These are phyloP conservation scores for Microcebus murinus DNA, from an alignment of 2,113 vertebrate genomes.

Conservation along the genomic window DNA sequence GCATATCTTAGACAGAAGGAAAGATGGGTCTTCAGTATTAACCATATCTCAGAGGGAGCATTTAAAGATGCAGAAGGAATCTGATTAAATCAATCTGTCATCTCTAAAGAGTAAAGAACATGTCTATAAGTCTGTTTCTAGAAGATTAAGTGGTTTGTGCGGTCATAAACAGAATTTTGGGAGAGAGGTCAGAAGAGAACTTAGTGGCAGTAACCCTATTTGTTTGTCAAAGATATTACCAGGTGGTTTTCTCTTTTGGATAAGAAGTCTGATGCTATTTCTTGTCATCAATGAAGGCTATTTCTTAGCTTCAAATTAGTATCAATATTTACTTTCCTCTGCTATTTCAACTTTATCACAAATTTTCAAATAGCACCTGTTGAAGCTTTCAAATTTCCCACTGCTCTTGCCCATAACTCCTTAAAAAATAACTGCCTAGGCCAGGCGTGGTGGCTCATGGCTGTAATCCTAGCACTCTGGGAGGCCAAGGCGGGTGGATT, in stretches of 20 bases:
- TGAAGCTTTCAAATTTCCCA: background rate
- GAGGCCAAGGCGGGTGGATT: no score
- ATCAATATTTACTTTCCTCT: constrained; percentile 32
- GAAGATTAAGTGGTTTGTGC: background rate
- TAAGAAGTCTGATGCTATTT: background rate
- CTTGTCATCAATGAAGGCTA: background rate
- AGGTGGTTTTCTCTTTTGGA: background rate
- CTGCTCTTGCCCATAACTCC: background rate
- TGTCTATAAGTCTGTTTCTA: constrained; percentile 18
- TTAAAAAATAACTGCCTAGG: background rate
- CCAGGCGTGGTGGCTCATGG: no score
- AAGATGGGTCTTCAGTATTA: background rate
- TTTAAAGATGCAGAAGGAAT: constrained; percentile 12
- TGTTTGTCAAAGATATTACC: background rate
- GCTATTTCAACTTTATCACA: background rate
- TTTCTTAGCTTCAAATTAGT: background rate
- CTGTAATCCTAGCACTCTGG: no score
- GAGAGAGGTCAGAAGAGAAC: background rate
- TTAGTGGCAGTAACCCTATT: background rate
- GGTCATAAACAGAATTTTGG: background rate
- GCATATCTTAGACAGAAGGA: background rate
- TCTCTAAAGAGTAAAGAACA: background rate
- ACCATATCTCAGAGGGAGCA: background rate
- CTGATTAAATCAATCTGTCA: background rate
- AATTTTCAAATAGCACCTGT: background rate